Evolutionary conservation across 2,888 invertebrate species (phyloP).

Genomic region (Oasisia sp.): DNA sequence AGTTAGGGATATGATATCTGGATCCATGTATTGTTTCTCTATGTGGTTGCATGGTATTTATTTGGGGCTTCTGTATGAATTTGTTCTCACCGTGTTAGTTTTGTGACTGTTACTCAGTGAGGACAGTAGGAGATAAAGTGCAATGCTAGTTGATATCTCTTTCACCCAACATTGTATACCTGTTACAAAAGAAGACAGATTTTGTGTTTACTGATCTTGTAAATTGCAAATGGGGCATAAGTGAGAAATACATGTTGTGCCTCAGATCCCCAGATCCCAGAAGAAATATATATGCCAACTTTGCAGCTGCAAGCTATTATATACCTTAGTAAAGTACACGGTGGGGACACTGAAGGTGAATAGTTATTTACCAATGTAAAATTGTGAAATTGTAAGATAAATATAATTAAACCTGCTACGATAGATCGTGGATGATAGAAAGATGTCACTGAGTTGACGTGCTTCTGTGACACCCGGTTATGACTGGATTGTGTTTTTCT

Average conservation of each 20-base stretch:
- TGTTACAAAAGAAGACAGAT: background rate
- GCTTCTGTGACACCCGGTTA: background rate
- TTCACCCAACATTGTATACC: background rate
- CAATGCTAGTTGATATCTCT: background rate
- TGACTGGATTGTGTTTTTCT: background rate
- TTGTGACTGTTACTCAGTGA: background rate
- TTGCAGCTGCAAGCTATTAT: too few relatives aligned
- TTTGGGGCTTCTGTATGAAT: background rate
- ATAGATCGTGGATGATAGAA: background rate
- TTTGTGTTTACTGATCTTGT: background rate
- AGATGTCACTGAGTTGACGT: background rate
- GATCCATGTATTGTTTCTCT: too few relatives aligned
- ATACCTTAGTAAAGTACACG: too few relatives aligned
- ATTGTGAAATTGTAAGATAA: too few relatives aligned
- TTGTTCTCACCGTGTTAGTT: background rate
- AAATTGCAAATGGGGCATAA: too few relatives aligned
- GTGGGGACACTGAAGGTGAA: background rate
- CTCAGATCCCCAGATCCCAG: too few relatives aligned
- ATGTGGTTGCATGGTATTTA: background rate
- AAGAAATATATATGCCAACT: too few relatives aligned
- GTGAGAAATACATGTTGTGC: too few relatives aligned
- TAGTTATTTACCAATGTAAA: too few relatives aligned
- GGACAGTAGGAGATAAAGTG: background rate
- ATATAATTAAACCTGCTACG: too few relatives aligned
- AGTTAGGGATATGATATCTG: too few relatives aligned